Conservation (phyloP, 2,888 invertebrate species). For the Ornithoptera alexandrae region DNA sequence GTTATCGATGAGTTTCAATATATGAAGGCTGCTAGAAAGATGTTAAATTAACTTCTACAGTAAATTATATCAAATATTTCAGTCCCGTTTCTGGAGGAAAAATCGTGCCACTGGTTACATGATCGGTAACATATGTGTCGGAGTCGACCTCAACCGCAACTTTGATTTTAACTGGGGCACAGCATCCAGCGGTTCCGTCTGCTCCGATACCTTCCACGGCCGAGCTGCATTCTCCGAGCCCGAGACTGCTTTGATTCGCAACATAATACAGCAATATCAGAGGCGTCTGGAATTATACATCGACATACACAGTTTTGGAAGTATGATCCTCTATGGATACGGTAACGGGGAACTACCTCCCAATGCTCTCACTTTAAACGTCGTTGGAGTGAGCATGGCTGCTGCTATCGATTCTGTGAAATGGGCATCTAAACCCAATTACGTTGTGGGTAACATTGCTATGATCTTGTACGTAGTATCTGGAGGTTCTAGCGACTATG, state of each 20-base stretch:
- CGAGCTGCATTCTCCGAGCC: conserved; percentile 82
- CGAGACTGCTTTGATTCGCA: conserved; percentile 80
- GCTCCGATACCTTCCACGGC: conserved; percentile 83
- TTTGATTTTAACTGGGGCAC: conserved; percentile 85
- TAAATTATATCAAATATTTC: conserved; percentile 30
- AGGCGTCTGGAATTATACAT: conserved; percentile 81
- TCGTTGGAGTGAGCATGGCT: conserved; percentile 62
- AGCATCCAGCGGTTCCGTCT: conserved; percentile 69
- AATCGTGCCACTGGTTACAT: conserved; percentile 71
- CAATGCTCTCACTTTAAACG: conserved; percentile 64
- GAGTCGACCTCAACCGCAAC: conserved; percentile 88
- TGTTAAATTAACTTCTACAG: no score
- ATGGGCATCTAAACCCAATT: conserved; percentile 62
- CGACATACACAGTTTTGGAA: conserved; percentile 87
- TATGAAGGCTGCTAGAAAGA: no score
- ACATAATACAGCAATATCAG: conserved; percentile 73
- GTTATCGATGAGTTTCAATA: no score
- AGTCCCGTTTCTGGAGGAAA: conserved; percentile 84
- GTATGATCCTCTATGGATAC: conserved; percentile 73
- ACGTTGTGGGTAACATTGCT: conserved; percentile 72
- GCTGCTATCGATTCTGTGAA: conserved; percentile 68
- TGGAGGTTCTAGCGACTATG: conserved; percentile 84
- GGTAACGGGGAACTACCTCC: conserved; percentile 67
- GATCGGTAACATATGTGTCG: conserved; percentile 70
- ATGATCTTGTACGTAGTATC: conserved; percentile 77